Base-by-base conservation (phyloP, 2,888 invertebrate species). In the Vannuccia rotundouncinata region DNA sequence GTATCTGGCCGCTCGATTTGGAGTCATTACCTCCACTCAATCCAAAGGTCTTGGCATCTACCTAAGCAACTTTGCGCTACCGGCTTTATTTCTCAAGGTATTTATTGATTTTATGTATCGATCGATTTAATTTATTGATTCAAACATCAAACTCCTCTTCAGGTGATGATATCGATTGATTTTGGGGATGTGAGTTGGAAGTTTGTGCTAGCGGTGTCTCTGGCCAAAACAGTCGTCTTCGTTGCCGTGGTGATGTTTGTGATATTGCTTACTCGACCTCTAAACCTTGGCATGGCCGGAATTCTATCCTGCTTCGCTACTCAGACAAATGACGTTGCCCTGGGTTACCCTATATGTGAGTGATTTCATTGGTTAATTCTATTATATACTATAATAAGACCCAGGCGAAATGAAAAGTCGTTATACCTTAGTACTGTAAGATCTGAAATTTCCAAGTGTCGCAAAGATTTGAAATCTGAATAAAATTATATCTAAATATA, bases 301-400 rank as follows among this genome's bases (percentile, higher is more conserved):
- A 90, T 97, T 81, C 93, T 94, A 90, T 94, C 94, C 25, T 95
- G 97, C 85, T 96, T 96, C 88, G 93, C 94, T 84, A 96, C 96
- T 0, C 96, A 96, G 87, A 95, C 95, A 87, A 97, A 97, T 90
- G 97, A 97, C 89, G 96, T 97, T 89, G 96, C 97, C 27, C 91
- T 97, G 84, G 96, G 96, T 82, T 95, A 93, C 89, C 96, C 97
- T 1, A 95, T 96, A 84, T 92, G 95, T 94, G 90, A 91, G 90
- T 89, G 5, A 59, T 13, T 59, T 59, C 59, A 10, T 13, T n/a
- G n/a, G 10, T 59, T 13, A 13, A 59, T 59, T 59, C n/a, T 13
- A 59, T 59, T 13, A 59, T 59, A 59, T 13, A 59, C 10, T 59
- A 59, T n/a, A n/a, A n/a, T n/a, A n/a, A n/a, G n/a, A n/a, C n/a